phyloP scores from a whole-genome alignment of 2,888 invertebrate species.

The Lasioglossum marginatum region DNA sequence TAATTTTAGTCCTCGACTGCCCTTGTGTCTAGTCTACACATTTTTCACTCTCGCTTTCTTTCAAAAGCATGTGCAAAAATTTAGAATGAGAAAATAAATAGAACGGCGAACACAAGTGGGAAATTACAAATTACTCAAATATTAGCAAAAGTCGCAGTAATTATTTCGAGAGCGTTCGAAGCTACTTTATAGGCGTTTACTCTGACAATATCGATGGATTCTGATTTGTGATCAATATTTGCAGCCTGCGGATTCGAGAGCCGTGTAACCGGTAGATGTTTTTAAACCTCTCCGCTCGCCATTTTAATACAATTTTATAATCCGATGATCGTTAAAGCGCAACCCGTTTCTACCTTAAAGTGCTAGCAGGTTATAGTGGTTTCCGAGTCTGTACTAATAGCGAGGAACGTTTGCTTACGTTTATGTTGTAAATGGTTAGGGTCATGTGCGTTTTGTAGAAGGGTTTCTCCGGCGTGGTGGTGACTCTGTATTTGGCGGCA shows the following conservation, averaged over 20 bases:
- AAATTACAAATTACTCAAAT: neutral
- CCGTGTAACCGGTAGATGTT: neutral
- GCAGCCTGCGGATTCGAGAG: constrained; percentile 13
- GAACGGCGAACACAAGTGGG: no score
- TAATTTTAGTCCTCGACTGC: neutral
- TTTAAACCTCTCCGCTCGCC: neutral
- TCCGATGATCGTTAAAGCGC: constrained; percentile 16
- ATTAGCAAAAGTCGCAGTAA: neutral
- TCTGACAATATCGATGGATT: constrained; percentile 23
- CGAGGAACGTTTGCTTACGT: constrained; percentile 67
- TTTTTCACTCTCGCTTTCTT: neutral
- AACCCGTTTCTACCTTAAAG: neutral
- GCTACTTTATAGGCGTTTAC: constrained; percentile 28
- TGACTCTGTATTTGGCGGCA: constrained; percentile 90
- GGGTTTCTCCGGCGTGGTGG: constrained; percentile 89
- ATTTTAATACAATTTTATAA: constrained; percentile 22
- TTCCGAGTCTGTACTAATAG: neutral
- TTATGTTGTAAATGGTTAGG: constrained; percentile 91
- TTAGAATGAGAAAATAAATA: no score
- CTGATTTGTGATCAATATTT: constrained; percentile 46
- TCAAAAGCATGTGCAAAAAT: neutral
- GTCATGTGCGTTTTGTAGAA: constrained; percentile 95
- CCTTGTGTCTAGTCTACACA: neutral
- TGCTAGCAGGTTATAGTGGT: neutral
- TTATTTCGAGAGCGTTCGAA: neutral